phyloP scores from a whole-genome alignment of 2,113 vertebrate genomes.

The Pithys albifrons region DNA sequence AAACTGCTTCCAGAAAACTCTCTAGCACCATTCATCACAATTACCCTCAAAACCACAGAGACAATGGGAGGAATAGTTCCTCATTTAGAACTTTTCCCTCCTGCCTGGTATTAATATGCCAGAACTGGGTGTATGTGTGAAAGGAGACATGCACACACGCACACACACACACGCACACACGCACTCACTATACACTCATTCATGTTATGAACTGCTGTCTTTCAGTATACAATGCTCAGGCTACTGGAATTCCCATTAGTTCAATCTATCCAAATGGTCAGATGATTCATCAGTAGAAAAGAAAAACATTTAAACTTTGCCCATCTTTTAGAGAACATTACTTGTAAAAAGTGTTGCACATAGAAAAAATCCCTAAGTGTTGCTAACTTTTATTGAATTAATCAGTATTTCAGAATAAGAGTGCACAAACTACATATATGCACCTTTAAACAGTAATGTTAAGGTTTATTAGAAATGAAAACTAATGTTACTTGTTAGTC shows the following conservation, averaged over 20 bases:
- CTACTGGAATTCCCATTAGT: conserved; percentile 35
- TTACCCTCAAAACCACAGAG: background rate
- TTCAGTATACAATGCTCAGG: background rate
- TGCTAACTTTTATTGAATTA: background rate
- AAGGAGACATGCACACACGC: background rate
- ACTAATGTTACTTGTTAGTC: background rate
- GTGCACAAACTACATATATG: background rate
- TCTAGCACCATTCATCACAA: background rate
- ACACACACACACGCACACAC: too few relatives aligned
- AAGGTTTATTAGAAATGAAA: background rate
- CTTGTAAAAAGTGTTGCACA: background rate
- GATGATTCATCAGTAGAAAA: background rate
- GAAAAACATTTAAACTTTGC: background rate
- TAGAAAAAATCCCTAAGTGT: rapidly evolving
- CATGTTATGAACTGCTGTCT: background rate
- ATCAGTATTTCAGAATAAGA: background rate
- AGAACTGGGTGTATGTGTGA: background rate
- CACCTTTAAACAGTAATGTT: background rate
- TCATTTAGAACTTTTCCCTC: background rate
- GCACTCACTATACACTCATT: rapidly evolving
- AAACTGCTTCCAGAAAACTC: background rate
- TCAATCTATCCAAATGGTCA: background rate
- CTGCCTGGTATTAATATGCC: background rate
- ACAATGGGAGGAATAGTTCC: background rate
- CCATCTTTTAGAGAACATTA: background rate